Base-by-base conservation (phyloP, 2,888 invertebrate species). In the Thereva unica region DNA sequence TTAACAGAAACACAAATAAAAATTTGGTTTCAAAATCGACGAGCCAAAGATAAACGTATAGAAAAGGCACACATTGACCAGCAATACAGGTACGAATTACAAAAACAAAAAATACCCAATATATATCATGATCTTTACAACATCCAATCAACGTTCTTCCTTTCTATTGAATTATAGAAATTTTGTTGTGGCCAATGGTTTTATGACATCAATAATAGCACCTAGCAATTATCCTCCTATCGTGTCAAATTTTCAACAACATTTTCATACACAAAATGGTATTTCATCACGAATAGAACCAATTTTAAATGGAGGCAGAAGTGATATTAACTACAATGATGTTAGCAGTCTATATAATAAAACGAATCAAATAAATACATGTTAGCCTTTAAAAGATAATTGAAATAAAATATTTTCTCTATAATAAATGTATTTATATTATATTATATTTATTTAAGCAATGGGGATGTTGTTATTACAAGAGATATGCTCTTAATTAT, bases 1-100 rank as follows among this genome's bases (percentile, higher is more conserved):
- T 81, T 89, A 34, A 89, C 90, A 0, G 93, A 93, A 78, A 92
- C 92, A 0, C 86, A 93, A 81, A 92, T 93, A 73, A 93, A 93
- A 80, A 93, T 93, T 68, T 90, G 90, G 90, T 97, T 96, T 80
- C 97, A 97, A 82, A 97, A 97, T 81, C 85, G 97, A 71, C 85
- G 97, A 72, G 97, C 97, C 35, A 97, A 97, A 82, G 96, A 97
- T 79, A 97, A 97, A 82, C 84, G 97, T 71, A 94, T 97, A 72
- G 96, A 97, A 78, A 97, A 97, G 77, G 96, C 96, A 0, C 95
- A 95, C 73, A 85, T 95, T 70, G 96, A 97, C 82, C 95, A 95
- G 76, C 95, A 95, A 75, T 93, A 94, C 79, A 89, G 95, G 95
- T 95, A 82, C 71, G 37, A 37, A 7, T 12, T 53, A 4, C 53